These are phyloP conservation scores for Tigriopus japonicus DNA, from an alignment of 1,140 invertebrate species.

Conservation along the genomic window DNA sequence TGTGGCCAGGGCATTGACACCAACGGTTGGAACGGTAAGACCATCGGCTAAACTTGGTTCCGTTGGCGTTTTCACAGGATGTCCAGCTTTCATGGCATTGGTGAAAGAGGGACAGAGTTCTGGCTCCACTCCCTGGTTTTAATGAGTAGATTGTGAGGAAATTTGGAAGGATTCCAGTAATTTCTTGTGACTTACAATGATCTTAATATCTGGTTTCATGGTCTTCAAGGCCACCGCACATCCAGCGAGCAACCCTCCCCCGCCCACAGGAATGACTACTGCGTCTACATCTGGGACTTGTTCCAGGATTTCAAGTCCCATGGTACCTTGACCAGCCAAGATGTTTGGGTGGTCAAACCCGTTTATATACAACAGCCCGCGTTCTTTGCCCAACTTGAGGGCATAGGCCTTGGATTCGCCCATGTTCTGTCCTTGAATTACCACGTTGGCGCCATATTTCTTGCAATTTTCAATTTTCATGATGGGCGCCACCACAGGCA, in stretches of 20 bases:
- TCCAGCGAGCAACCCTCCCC: conserved; percentile 71
- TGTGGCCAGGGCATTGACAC: conserved; percentile 67
- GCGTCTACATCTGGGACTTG: conserved; percentile 55
- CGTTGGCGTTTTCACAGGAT: conserved; percentile 44
- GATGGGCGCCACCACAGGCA: conserved; percentile 73
- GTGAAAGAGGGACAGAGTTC: conserved; percentile 69
- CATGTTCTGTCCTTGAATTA: conserved; percentile 65
- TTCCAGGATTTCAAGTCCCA: conserved; percentile 74
- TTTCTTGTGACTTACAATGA: conserved; percentile 27
- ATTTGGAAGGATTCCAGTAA: neutral
- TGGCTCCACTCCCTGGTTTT: conserved; percentile 65
- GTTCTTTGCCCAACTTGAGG: conserved; percentile 47
- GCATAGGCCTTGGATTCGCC: conserved; percentile 60
- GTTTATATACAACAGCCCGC: conserved; percentile 57
- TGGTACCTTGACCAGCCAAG: conserved; percentile 78
- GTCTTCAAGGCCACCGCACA: conserved; percentile 67
- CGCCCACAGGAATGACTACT: conserved; percentile 65
- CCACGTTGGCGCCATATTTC: conserved; percentile 59
- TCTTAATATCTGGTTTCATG: conserved; percentile 48
- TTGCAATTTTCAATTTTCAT: conserved; percentile 81
- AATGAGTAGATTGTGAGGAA: conserved; percentile 13
- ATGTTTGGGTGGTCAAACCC: conserved; percentile 84
- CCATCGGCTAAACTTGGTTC: conserved; percentile 72
- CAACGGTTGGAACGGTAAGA: conserved; percentile 68
- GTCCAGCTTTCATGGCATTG: conserved; percentile 44